phyloP scores from a whole-genome alignment of 2,113 vertebrate species.

The Poecilia latipinna region DNA sequence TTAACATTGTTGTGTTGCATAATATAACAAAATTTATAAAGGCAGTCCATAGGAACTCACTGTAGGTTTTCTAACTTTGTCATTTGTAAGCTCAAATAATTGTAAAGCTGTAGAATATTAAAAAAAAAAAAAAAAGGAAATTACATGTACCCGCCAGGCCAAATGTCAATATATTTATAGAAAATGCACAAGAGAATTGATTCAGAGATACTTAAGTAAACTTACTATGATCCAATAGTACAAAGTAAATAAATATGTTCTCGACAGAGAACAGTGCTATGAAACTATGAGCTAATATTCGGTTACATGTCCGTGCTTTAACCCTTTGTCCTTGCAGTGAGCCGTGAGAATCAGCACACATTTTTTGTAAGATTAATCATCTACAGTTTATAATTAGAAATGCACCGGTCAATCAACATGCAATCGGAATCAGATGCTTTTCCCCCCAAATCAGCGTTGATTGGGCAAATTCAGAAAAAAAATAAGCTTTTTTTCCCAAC shows the following conservation, averaged over 20 bases:
- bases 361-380: not conserved
- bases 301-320: not conserved
- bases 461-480: not conserved
- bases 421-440: not conserved
- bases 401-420: not conserved
- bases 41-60: not conserved
- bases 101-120: conserved; percentile 24
- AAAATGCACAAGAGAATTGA: not conserved
- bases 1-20: conserved; percentile 38
- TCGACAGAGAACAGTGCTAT: no score
- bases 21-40: conserved; percentile 38
- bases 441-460: not conserved
- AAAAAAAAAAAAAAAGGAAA: conserved; percentile 18
- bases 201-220: not conserved
- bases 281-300: no score
- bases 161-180: not conserved
- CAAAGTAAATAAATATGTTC: not conserved
- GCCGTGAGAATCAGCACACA: no score
- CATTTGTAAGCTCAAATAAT: conserved; percentile 38
- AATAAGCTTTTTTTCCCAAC: not conserved
- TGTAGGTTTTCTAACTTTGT: conserved; percentile 41
- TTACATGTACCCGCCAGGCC: no score
- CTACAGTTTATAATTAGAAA: not conserved
- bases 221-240: not conserved
- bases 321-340: not conserved